Percentiles rank a stretch among this genome's conserved stretches.
phyloP scores from a whole-genome alignment of 2,888 invertebrate species.

The Tricholauxania praeusta region DNA sequence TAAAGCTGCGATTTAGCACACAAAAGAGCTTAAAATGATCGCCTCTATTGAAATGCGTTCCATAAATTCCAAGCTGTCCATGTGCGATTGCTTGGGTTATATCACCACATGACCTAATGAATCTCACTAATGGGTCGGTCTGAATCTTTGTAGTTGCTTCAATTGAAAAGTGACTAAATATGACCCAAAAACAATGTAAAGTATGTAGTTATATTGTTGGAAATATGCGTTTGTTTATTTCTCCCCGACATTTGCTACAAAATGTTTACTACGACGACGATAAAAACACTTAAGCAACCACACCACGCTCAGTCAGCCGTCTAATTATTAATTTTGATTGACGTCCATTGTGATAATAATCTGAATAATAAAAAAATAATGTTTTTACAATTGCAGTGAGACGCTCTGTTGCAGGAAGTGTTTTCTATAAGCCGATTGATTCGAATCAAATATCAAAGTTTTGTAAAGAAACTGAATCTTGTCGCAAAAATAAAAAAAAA shows the following conservation, averaged over 20 bases:
- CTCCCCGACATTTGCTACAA: too few species aligned
- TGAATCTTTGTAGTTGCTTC: constrained; percentile 1
- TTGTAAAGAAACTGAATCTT: not conserved
- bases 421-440: not conserved
- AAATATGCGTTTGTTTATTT: too few species aligned
- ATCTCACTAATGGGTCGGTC: not conserved
- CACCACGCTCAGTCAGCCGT: not conserved
- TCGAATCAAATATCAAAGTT: not conserved
- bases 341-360: constrained; percentile 19
- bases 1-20: too few species aligned
- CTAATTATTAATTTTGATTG: constrained; percentile 20
- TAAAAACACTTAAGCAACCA: not conserved
- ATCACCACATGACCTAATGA: constrained; percentile 3
- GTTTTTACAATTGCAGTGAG: not conserved
- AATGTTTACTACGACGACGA: too few species aligned
- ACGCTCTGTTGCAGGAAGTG: constrained; percentile 4
- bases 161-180: not conserved
- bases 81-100: not conserved
- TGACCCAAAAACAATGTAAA: not conserved
- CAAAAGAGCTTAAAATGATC: too few species aligned
- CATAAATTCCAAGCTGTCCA: constrained; percentile 4
- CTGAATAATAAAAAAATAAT: constrained; percentile 4
- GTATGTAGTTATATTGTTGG: too few species aligned
- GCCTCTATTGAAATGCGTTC: too few species aligned
- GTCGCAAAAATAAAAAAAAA: not conserved